Conservation (phyloP, 2,113 vertebrate genomes). For the Sander vitreus region DNA sequence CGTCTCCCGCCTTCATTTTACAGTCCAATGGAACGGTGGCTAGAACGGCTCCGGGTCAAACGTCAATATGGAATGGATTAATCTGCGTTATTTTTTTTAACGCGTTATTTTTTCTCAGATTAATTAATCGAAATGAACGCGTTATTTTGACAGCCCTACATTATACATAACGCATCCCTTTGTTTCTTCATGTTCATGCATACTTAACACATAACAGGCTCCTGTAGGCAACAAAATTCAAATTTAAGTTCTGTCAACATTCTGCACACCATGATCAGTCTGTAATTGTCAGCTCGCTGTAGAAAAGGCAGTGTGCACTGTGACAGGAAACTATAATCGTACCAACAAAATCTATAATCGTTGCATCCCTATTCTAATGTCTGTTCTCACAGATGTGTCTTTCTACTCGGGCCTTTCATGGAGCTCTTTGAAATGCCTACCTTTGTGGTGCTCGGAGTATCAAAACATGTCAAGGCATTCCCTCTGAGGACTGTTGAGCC, state of each 20-base stretch:
- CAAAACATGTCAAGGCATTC: conserved; percentile 47
- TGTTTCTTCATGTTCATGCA: neutral
- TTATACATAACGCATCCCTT: no score
- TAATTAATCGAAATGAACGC: no score
- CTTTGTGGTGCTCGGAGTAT: conserved; percentile 40
- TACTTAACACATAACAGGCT: neutral
- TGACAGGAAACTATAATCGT: no score
- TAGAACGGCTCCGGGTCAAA: no score
- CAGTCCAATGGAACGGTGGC: no score
- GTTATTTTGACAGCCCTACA: no score
- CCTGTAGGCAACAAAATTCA: neutral
- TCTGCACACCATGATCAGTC: conserved; percentile 10
- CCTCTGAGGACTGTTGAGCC: conserved; percentile 39
- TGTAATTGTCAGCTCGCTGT: conserved; percentile 5
- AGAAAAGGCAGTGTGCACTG: neutral
- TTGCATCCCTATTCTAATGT: neutral
- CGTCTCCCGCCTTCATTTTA: no score
- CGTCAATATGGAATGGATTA: no score
- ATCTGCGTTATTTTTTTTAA: no score
- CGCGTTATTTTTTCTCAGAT: no score
- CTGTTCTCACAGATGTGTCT: conserved; percentile 26
- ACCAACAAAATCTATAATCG: no score
- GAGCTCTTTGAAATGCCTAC: conserved; percentile 47
- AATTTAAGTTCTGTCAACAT: conserved; percentile 2
- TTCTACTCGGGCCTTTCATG: conserved; percentile 49